phyloP scores from a whole-genome alignment of 2,797 vertebrate genomes.

The Clarias fuscus region DNA sequence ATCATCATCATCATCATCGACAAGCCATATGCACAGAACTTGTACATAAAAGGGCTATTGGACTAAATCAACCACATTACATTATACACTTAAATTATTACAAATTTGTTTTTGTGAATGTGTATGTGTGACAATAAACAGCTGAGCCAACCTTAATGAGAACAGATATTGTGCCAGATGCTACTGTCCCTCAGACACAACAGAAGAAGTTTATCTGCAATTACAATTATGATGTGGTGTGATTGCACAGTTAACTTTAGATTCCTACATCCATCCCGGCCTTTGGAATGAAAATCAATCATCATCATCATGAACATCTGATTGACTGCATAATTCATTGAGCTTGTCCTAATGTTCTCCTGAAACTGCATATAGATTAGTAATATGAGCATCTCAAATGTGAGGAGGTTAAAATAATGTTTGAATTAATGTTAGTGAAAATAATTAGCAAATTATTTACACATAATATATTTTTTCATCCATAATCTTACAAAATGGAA shows the following conservation, averaged over 20 bases:
- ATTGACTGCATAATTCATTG: neutral
- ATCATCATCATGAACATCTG: neutral
- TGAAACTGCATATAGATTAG: neutral
- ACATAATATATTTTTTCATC: neutral
- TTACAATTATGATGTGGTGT: constrained; percentile 68
- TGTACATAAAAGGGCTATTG: neutral
- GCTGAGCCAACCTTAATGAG: constrained; percentile 29
- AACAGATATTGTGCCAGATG: constrained; percentile 60
- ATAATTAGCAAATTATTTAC: neutral
- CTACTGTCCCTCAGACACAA: constrained; percentile 69
- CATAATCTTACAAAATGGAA: neutral
- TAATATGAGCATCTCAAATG: neutral
- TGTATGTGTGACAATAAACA: constrained; percentile 12
- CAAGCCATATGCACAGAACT: neutral
- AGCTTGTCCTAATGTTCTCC: neutral
- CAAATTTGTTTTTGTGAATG: neutral
- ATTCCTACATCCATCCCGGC: constrained; percentile 39
- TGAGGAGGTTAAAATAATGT: neutral
- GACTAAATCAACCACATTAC: neutral
- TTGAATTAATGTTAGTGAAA: neutral
- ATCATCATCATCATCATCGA: neutral
- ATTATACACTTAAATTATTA: neutral
- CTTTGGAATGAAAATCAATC: neutral
- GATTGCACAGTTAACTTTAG: constrained; percentile 52
- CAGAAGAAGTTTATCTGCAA: constrained; percentile 72